Evolutionary conservation across 2,797 vertebrate species (phyloP).

Genomic region (Phrynocephalus guinanensis): DNA sequence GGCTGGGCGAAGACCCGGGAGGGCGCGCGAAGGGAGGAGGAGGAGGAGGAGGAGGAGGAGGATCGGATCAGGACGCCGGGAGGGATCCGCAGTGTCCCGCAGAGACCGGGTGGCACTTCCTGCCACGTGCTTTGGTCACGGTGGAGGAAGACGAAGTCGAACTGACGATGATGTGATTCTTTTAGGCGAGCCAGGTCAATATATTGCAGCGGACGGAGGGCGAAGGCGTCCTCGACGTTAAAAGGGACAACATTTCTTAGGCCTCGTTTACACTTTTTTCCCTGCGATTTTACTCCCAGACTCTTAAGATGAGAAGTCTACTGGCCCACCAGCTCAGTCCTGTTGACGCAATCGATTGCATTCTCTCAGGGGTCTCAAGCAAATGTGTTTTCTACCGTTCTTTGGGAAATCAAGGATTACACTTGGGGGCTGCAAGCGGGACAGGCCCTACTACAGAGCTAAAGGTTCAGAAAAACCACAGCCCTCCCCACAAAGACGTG

Average conservation of each 20-base stretch:
- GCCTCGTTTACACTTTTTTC: not conserved
- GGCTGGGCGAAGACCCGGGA: not conserved
- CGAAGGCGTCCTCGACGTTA: too few relatives aligned
- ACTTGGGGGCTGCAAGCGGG: not conserved
- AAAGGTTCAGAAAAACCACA: too few relatives aligned
- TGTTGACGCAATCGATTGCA: not conserved
- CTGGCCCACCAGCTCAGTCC: not conserved
- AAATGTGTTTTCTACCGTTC: too few relatives aligned
- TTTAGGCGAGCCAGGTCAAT: not conserved
- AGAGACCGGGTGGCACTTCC: not conserved
- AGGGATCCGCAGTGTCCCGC: not conserved
- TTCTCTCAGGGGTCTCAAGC: too few relatives aligned
- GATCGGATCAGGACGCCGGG: not conserved
- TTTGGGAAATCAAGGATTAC: too few relatives aligned
- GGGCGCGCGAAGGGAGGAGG: not conserved
- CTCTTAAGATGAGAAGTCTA: not conserved
- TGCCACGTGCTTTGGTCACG: not conserved
- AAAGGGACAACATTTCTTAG: too few relatives aligned
- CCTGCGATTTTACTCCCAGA: not conserved
- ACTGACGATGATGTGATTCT: not conserved
- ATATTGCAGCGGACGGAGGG: too few relatives aligned
- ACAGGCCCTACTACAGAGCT: not conserved
- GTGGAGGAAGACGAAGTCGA: too few relatives aligned
- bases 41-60: too few relatives aligned
- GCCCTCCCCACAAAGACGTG: too few relatives aligned